Evolutionary conservation across 1,140 invertebrate genomes (phyloP).

Genomic region (Zaprionus tsacasi): DNA sequence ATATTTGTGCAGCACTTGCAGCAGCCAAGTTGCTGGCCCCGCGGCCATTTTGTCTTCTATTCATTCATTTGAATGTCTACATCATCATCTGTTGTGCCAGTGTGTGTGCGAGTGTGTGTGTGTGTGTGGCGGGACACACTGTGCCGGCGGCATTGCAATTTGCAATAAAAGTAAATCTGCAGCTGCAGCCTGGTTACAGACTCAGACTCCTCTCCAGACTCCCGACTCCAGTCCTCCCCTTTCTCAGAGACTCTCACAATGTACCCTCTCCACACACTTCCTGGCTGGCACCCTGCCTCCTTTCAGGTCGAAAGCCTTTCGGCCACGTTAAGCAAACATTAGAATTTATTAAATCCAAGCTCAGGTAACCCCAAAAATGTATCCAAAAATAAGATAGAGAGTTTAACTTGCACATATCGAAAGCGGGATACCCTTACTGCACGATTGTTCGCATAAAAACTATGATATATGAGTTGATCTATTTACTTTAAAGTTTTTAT

Average conservation of each 20-base stretch:
- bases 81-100: constrained; percentile 46
- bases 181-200: constrained; percentile 38
- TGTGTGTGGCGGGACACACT: too few relatives aligned
- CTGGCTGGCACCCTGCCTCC: not conserved
- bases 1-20: constrained; percentile 39
- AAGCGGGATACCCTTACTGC: not conserved
- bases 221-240: too few relatives aligned
- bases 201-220: not conserved
- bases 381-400: constrained; percentile 3
- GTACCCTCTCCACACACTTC: not conserved
- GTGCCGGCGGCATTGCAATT: constrained; percentile 60
- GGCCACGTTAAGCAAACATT: constrained; percentile 79
- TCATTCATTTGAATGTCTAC: constrained; percentile 78
- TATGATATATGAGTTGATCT: too few relatives aligned
- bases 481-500: too few relatives aligned
- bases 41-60: constrained; percentile 22
- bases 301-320: constrained; percentile 68
- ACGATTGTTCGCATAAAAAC: too few relatives aligned
- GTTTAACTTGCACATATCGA: not conserved
- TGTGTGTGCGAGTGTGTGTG: constrained; percentile 6
- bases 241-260: too few relatives aligned
- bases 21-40: constrained; percentile 13
- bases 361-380: constrained; percentile 23
- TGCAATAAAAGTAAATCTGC: constrained; percentile 78
- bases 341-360: constrained; percentile 78